Base-by-base conservation (phyloP, 2,888 invertebrate species). In the Erebia palarica region DNA sequence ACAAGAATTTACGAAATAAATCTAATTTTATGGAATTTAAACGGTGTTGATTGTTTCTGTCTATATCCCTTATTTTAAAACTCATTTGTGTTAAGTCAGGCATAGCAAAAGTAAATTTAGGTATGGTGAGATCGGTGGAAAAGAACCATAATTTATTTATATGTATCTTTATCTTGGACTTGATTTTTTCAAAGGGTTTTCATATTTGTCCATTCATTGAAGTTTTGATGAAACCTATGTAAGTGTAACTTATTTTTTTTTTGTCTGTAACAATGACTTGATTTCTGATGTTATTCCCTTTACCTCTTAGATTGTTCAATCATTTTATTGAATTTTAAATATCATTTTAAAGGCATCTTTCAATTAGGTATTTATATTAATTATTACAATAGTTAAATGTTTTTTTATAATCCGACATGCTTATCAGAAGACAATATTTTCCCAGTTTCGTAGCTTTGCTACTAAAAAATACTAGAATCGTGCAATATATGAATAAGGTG, bases 401-500 rank as follows among this genome's bases (percentile, higher is more conserved):
- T 63, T 63, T n/a, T 27, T 61, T 57, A 57, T 55, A 65, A 27
- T 59, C 36, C 60, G 16, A 65, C 59, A 64, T 74, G 74, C 70
- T 74, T 70, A 65, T 66, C 72, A 65, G 47, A 72, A 65, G 72
- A 74, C 72, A 74, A 74, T 74, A 72, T 72, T 72, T 60, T 65
- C 58, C 53, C 51, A 21, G 21, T 74, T 73, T 73, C 58, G 60
- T 64, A 71, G 14, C 16, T n/a, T 36, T 36, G 36, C 55, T 69
- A 44, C 47, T 13, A 42, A 63, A 61, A 49, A 44, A 21, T 55
- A 68, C 53, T 58, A 51, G 18, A 51, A 57, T 44, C 53, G 66
- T 70, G 71, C 72, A 74, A 71, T 72, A 69, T 18, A 36, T 36
- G 5, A 36, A 36, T 36, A 36, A 13, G 57, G 14, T 5, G 18